Evolutionary conservation across 92 coral and sea anemone genomes (phyloP).

Genomic region (Umimayanthus kanabou): DNA sequence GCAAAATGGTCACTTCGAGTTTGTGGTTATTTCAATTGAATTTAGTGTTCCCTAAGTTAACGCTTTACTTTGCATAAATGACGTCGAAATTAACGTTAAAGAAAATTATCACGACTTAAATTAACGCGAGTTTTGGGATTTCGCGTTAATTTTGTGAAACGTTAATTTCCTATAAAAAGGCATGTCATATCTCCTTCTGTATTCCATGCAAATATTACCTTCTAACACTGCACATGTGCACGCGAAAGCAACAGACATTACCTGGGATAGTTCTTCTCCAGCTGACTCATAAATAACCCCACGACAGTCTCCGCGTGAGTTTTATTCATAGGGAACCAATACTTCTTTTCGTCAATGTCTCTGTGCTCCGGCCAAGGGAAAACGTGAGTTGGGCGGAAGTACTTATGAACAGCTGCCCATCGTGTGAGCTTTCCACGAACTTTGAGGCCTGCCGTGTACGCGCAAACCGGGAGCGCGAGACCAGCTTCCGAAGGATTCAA

Average conservation of each 20-base stretch:
- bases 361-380: slow-evolving; percentile 30
- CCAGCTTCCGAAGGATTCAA: not conserved
- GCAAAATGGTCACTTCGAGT: too few relatives aligned
- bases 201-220: too few relatives aligned
- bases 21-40: too few relatives aligned
- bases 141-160: too few relatives aligned
- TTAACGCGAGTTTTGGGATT: too few relatives aligned
- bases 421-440: not conserved
- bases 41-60: too few relatives aligned
- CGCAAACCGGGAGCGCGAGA: slow-evolving; percentile 17
- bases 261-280: slow-evolving; percentile 10
- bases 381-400: slow-evolving; percentile 20
- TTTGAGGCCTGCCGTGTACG: not conserved
- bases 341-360: slow-evolving; percentile 16
- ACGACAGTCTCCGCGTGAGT: slow-evolving; percentile 15
- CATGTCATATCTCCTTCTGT: too few relatives aligned
- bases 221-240: too few relatives aligned
- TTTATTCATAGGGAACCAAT: slow-evolving; percentile 36
- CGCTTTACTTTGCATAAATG: too few relatives aligned
- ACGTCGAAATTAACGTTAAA: too few relatives aligned
- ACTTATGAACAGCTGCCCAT: slow-evolving; percentile 16
- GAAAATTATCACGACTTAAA: too few relatives aligned
- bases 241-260: not conserved
- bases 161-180: too few relatives aligned
- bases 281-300: not conserved